These are phyloP conservation scores for Cyaniris semiargus DNA, from an alignment of 2,888 invertebrate species.

Conservation along the genomic window DNA sequence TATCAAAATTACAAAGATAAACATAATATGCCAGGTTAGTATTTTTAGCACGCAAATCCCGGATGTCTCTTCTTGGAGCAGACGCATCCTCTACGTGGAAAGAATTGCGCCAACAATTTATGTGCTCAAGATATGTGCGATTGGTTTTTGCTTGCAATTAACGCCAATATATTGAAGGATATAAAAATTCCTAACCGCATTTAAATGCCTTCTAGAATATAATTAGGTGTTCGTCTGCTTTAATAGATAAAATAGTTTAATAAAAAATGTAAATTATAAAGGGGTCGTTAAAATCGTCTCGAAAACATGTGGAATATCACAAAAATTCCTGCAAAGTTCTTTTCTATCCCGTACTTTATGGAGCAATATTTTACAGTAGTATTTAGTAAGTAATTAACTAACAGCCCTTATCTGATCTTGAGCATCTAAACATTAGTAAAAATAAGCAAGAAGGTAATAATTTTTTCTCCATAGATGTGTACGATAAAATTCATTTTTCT, in stretches of 20 bases:
- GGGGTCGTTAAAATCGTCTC: no score
- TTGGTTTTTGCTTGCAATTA: constrained; percentile 26
- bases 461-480: constrained; percentile 13
- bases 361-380: not conserved
- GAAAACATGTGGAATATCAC: no score
- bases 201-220: not conserved
- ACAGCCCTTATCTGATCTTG: not conserved
- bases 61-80: constrained; percentile 39
- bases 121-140: constrained; percentile 1
- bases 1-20: not conserved
- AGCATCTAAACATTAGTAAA: not conserved
- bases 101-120: constrained; percentile 26
- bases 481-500: not conserved
- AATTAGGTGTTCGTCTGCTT: not conserved
- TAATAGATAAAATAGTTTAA: not conserved
- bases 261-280: not conserved
- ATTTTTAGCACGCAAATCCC: constrained; percentile 56
- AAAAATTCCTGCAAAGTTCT: no score
- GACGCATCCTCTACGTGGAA: constrained; percentile 28
- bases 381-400: not conserved
- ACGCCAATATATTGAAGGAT: constrained; percentile 21
- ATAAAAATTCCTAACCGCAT: constrained; percentile 5
- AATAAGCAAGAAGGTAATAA: not conserved
- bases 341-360: not conserved
- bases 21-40: constrained; percentile 46